phyloP scores from a whole-genome alignment of 2,888 invertebrate genomes.

The Dryobotodes eremita region DNA sequence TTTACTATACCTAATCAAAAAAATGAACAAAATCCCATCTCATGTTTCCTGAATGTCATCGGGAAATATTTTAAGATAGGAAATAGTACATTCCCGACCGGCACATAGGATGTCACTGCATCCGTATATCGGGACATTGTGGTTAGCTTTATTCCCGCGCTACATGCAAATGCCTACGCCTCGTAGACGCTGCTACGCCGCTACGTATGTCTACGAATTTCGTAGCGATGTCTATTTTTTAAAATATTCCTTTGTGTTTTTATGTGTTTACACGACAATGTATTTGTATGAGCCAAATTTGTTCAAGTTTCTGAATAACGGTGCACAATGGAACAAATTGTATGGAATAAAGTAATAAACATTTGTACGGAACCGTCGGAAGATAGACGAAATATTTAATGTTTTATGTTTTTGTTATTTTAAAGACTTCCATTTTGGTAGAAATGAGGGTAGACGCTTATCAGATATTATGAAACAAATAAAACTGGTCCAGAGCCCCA shows the following conservation, averaged over 20 bases:
- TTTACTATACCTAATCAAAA: not conserved
- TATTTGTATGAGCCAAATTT: slow-evolving; percentile 54
- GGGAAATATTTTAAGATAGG: not conserved
- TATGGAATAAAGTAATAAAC: slow-evolving; percentile 58
- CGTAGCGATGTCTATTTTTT: slow-evolving; percentile 49
- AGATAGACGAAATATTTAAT: slow-evolving; percentile 29
- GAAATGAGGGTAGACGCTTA: not conserved
- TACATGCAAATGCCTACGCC: slow-evolving; percentile 53
- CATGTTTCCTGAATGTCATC: not conserved
- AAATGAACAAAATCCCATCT: not conserved
- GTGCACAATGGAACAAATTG: slow-evolving; percentile 59
- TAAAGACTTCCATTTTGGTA: slow-evolving; percentile 15
- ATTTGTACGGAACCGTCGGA: slow-evolving; percentile 33
- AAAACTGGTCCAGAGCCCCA: too few relatives aligned
- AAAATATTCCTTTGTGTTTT: slow-evolving; percentile 56
- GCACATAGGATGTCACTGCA: slow-evolving; percentile 35
- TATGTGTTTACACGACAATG: slow-evolving; percentile 46
- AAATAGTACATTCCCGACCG: slow-evolving; percentile 3
- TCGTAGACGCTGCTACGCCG: slow-evolving; percentile 52
- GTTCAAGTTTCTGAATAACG: slow-evolving; percentile 55
- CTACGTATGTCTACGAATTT: slow-evolving; percentile 45
- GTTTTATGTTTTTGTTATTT: slow-evolving; percentile 30
- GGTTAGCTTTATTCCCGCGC: slow-evolving; percentile 53
- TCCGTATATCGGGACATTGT: slow-evolving; percentile 53
- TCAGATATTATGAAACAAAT: not conserved